A percentile compares a stretch with the other conserved stretches of the same genome.
Evolutionary conservation across 2,113 vertebrate species (phyloP).

Genomic region (Fulica atra): DNA sequence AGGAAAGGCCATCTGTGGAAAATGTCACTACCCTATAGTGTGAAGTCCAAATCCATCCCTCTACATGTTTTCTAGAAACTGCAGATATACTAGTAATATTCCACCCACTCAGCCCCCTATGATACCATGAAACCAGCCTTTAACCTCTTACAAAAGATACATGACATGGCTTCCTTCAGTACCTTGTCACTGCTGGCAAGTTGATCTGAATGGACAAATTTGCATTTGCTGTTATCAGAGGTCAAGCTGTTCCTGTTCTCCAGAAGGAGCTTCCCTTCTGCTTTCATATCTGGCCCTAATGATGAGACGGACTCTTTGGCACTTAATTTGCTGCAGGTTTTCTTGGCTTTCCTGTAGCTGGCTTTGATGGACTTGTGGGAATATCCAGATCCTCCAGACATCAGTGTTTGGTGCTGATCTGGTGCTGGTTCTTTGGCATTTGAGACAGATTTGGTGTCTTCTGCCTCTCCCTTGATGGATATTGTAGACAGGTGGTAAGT

Average conservation of each 20-base stretch:
- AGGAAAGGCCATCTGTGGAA: neutral
- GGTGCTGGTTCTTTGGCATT: neutral
- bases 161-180: neutral
- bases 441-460: neutral
- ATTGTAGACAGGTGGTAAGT: neutral
- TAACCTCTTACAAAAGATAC: neutral
- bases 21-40: neutral
- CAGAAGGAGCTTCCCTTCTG: neutral
- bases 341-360: neutral
- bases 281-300: neutral
- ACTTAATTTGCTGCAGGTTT: neutral
- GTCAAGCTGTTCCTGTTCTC: neutral
- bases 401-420: neutral
- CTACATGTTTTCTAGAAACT: neutral
- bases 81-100: neutral
- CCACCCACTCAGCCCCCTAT: neutral
- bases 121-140: neutral
- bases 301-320: neutral
- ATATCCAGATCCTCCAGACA: neutral
- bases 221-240: slow-evolving; percentile 52
- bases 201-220: slow-evolving; percentile 38
- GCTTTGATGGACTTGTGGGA: neutral
- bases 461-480: neutral
- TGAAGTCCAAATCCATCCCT: neutral
- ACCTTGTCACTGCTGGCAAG: slow-evolving; percentile 64